phyloP scores from a whole-genome alignment of 1,140 invertebrate species.

The Drosophila paulistorum region DNA sequence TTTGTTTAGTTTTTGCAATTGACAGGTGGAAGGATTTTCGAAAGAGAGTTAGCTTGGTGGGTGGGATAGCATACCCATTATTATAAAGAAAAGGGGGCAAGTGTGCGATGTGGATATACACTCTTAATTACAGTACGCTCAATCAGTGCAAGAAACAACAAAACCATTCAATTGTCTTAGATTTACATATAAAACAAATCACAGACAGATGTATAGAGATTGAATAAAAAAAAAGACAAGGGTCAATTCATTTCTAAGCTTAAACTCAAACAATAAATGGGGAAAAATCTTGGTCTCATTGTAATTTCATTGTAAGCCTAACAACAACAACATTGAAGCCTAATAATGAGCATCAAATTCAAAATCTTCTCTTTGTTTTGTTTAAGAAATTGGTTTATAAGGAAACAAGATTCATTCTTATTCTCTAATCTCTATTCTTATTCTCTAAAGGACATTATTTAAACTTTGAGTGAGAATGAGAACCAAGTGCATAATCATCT shows the following conservation, averaged over 20 bases:
- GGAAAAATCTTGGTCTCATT: neutral
- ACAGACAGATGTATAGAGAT: constrained; percentile 1
- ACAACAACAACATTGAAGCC: too few relatives aligned
- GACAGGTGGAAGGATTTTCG: constrained; percentile 58
- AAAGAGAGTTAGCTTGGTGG: neutral
- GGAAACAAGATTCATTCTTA: too few relatives aligned
- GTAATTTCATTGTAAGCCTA: too few relatives aligned
- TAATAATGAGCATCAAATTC: constrained; percentile 10
- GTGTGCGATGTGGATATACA: neutral
- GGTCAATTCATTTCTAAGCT: constrained; percentile 13
- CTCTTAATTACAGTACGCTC: constrained; percentile 54
- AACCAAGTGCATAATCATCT: too few relatives aligned
- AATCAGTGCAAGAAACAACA: constrained; percentile 29
- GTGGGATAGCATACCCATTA: neutral
- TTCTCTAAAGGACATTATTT: too few relatives aligned
- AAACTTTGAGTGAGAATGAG: too few relatives aligned
- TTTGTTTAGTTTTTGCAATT: constrained; percentile 50
- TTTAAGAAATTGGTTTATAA: too few relatives aligned
- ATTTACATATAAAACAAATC: constrained; percentile 12
- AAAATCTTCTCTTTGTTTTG: neutral
- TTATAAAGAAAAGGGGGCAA: too few relatives aligned
- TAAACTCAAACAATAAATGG: neutral
- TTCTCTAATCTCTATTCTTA: too few relatives aligned
- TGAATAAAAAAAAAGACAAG: constrained; percentile 8
- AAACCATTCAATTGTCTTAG: constrained; percentile 8